Base-by-base conservation (phyloP, 2,888 invertebrate genomes). In the Charanyca ferruginea region DNA sequence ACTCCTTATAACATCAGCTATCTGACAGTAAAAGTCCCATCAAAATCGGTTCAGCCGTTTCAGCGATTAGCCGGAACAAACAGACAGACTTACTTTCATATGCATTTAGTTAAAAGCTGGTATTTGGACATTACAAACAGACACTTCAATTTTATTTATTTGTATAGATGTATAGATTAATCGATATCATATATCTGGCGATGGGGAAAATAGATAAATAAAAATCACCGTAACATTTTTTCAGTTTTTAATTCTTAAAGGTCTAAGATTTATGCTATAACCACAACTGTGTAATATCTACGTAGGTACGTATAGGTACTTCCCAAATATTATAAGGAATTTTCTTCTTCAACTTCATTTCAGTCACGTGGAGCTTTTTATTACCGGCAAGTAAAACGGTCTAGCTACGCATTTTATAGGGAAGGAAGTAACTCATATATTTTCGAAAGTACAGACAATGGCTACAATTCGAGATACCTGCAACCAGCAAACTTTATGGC, bases 311-410 rank as follows among this genome's bases (percentile, higher is more conserved):
- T 23, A 18, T 11, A 38, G 9, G 28, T 22, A 32, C 38, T 28
- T 20, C 20, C 13, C n/a, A 18, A 35, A 68, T 35, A 68, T 35
- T 42, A 64, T 25, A 55, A 25, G 28, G 22, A 57, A n/a, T n/a
- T n/a, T n/a, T n/a, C n/a, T n/a, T n/a, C n/a, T n/a, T n/a, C n/a
- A n/a, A 44, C 42, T 38, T 18, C 2, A 61, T 72, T 67, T 72
- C 22, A 62, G 72, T 67, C 63, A 72, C 63, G 66, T 71, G 42
- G 35, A 72, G 45, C n/a, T 20, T 67, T 72, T 51, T 72, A 49
- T n/a, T 51, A 51, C 72, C 20, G 35, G 20, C n/a, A 49, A 67
- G 28, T 51, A 38, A 23, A 67, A 62, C 28, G 38, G 28, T 16
- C 38, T 22, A 22, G 38, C 32, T 53, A 72, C 72, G 44, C 28